Evolutionary conservation across 2,113 vertebrate species (phyloP).

Genomic region (Erythrocercus mccallii): DNA sequence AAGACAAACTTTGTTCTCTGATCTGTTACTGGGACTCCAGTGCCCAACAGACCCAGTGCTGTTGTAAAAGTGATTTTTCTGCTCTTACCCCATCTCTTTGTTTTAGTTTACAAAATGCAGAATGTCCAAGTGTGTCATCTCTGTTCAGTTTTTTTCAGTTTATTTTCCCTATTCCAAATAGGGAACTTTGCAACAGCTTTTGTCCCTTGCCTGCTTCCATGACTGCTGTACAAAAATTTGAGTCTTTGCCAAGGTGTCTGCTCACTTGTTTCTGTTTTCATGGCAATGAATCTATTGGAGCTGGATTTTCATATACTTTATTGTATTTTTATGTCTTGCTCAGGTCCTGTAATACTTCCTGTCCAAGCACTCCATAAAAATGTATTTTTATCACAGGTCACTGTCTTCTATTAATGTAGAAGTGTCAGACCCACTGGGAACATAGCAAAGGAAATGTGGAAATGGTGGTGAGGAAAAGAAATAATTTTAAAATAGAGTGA

Average conservation of each 20-base stretch:
- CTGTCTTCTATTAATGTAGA: slow-evolving; percentile 17
- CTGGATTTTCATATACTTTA: background rate
- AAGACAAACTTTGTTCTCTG: background rate
- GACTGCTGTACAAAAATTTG: background rate
- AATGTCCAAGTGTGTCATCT: background rate
- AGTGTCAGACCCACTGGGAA: background rate
- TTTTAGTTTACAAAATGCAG: background rate
- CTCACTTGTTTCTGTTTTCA: background rate
- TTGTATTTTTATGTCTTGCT: slow-evolving; percentile 9
- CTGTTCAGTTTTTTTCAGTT: background rate
- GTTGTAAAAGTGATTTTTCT: background rate
- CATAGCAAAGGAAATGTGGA: background rate
- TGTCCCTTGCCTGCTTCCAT: background rate
- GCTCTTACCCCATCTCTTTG: background rate
- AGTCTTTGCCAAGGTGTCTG: background rate
- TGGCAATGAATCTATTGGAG: background rate
- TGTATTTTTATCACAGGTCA: slow-evolving; percentile 21
- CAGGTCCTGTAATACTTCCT: background rate
- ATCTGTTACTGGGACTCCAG: background rate
- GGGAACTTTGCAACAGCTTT: background rate
- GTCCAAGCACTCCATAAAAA: background rate
- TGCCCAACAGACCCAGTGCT: background rate
- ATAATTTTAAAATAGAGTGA: slow-evolving; percentile 8
- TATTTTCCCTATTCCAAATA: background rate
- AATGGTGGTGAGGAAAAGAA: background rate